phyloP scores from a whole-genome alignment of 2,113 vertebrate species.

The Microcebus jonahi region DNA sequence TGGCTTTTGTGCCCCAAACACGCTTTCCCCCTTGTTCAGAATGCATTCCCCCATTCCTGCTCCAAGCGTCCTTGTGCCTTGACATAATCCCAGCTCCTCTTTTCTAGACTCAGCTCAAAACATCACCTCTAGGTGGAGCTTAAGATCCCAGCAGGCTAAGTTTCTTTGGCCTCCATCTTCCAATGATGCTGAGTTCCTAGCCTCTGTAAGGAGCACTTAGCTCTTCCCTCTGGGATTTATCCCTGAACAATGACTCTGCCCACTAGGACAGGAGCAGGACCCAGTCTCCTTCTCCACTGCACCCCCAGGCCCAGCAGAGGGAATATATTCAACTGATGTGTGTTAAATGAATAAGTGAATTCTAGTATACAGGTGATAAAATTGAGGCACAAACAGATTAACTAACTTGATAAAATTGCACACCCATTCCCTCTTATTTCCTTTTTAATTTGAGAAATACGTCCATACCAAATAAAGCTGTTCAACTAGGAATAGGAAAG shows the following conservation, averaged over 20 bases:
- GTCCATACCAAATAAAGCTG: background rate
- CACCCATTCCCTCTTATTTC: background rate
- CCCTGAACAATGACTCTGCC: background rate
- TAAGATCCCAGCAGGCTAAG: background rate
- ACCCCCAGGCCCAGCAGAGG: background rate
- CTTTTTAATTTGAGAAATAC: constrained; percentile 23
- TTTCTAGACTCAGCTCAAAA: background rate
- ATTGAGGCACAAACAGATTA: background rate
- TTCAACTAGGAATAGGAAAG: background rate
- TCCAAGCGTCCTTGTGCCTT: background rate
- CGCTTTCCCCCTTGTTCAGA: background rate
- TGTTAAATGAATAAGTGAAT: background rate
- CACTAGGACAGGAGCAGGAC: background rate
- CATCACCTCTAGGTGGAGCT: background rate
- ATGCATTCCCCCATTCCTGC: too few species aligned
- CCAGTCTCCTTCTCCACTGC: background rate
- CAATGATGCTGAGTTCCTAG: background rate
- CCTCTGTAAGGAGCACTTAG: background rate
- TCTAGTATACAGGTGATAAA: background rate
- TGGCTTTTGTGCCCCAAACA: background rate
- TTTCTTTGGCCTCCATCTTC: background rate
- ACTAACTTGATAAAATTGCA: background rate
- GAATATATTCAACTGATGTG: background rate
- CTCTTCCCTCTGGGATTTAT: background rate
- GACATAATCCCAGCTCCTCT: background rate